These are phyloP conservation scores for Saccopteryx bilineata DNA, from an alignment of 2,113 vertebrate species.

Conservation along the genomic window DNA sequence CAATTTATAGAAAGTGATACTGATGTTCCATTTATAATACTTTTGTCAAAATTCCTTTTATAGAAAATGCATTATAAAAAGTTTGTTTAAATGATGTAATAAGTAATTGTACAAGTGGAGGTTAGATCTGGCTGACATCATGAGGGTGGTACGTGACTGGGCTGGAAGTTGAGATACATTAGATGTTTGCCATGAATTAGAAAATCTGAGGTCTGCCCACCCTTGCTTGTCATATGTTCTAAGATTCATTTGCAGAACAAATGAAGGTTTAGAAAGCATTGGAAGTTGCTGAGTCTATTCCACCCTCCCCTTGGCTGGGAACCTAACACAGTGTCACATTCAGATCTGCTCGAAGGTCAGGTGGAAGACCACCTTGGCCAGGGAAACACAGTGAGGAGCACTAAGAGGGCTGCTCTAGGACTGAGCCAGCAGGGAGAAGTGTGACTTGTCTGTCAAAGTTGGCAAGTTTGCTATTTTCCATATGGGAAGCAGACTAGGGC, in stretches of 20 bases:
- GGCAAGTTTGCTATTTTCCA: background rate
- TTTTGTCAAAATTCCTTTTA: background rate
- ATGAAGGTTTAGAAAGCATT: background rate
- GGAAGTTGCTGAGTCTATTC: background rate
- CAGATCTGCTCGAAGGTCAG: background rate
- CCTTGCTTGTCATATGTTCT: background rate
- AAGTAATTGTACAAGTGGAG: background rate
- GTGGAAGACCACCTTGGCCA: background rate
- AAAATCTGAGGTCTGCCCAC: background rate
- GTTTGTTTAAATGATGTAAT: background rate
- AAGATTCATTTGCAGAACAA: background rate
- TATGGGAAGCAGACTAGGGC: background rate
- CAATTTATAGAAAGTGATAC: conserved; percentile 17
- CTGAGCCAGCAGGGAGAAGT: background rate
- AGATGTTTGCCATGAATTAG: background rate
- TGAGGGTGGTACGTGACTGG: too few species aligned
- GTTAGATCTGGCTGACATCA: background rate
- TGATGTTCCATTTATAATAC: conserved; percentile 11
- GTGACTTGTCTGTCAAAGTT: background rate
- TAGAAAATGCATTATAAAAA: background rate
- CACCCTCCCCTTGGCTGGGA: background rate
- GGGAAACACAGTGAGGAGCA: fast-evolving
- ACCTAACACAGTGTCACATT: fast-evolving
- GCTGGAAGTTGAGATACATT: background rate
- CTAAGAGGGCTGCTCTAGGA: background rate